Conservation (phyloP, 1,140 invertebrate species). For the Drosophila erecta region DNA sequence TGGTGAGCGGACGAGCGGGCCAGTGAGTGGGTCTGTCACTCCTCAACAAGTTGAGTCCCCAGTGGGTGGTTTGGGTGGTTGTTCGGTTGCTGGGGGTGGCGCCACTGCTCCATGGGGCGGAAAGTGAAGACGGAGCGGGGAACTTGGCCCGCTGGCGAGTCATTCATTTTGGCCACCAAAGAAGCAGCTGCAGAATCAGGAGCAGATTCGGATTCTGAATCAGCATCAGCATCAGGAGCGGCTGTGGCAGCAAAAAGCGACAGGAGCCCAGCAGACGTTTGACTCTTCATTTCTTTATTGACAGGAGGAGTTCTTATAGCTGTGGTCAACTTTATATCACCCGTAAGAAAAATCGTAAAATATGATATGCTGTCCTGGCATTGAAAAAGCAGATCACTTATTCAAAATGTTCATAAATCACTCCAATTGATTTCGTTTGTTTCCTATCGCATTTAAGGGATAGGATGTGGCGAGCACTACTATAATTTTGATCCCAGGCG, state of each 20-base stretch:
- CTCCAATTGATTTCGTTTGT: no score
- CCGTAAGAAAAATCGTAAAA: no score
- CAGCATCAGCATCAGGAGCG: slow-evolving; percentile 8
- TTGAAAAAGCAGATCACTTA: no score
- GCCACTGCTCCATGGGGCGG: background rate
- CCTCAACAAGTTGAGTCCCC: slow-evolving; percentile 63
- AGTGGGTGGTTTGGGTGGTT: slow-evolving; percentile 21
- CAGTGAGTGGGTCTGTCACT: slow-evolving; percentile 38
- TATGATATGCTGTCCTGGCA: no score
- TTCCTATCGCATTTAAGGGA: no score
- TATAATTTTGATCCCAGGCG: slow-evolving; percentile 9
- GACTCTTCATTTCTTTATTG: slow-evolving; percentile 69
- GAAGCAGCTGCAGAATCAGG: slow-evolving; percentile 16
- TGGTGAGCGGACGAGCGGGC: slow-evolving; percentile 22
- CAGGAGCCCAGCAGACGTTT: slow-evolving; percentile 29
- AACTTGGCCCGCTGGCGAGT: slow-evolving; percentile 39
- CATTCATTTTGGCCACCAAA: slow-evolving; percentile 60
- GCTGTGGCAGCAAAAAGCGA: slow-evolving; percentile 13
- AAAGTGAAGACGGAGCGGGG: background rate
- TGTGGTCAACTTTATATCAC: background rate
- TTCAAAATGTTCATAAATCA: no score
- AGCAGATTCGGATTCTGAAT: slow-evolving; percentile 14
- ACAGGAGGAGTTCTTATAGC: slow-evolving; percentile 24
- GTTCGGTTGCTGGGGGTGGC: slow-evolving; percentile 5
- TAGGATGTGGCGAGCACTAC: background rate